Evolutionary conservation across 2,113 vertebrate species (phyloP), one percentile per base, ranked within the genome.

Genomic region (Indri indri): DNA sequence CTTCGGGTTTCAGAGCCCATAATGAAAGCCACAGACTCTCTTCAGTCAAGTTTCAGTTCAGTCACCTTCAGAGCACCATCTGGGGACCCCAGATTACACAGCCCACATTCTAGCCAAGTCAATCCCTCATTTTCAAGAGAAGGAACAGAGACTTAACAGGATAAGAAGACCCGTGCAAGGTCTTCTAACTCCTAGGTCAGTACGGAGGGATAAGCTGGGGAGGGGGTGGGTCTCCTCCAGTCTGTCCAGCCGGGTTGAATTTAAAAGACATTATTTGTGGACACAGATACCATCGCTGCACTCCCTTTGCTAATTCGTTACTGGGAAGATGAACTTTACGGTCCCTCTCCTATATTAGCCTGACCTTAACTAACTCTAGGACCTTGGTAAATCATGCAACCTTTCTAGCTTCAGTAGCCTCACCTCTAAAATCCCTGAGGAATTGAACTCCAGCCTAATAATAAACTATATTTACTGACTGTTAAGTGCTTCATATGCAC

Each of bases 341-440:
- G 68, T 89, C 61, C 57, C 17, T 83, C 63, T 37, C 50, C 16
- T 70, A 37, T 47, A 16, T 88, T 91, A 37, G 76, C 42, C 17
- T 88, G 42, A 52, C 61, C 34, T 14, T 96, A 63, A 76, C 16
- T 52, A 57, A 89, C 52, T 88, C 37, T 50, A 71, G 68, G 66
- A 91, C 47, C 34, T 59, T 66, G 92, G 9, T 20, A 92, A 71
- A 82, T 10, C 27, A 23, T 3, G 22, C 20, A 85, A 9, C 57
- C 37, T 93, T 57, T 76, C 70, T 95, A 73, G 61, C 50, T 93
- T 96, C 63, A 88, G 71, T 79, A 82, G 57, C 40, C 42, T 30
- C 47, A 61, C n/a, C 30, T 86, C 73, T 83, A 91, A 93, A 93
- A 74, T 61, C 42, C 57, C 18, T 27, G 57, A 30, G 74, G 37